Conservation (phyloP, 2,113 vertebrate species). For the Urocolius indicus region DNA sequence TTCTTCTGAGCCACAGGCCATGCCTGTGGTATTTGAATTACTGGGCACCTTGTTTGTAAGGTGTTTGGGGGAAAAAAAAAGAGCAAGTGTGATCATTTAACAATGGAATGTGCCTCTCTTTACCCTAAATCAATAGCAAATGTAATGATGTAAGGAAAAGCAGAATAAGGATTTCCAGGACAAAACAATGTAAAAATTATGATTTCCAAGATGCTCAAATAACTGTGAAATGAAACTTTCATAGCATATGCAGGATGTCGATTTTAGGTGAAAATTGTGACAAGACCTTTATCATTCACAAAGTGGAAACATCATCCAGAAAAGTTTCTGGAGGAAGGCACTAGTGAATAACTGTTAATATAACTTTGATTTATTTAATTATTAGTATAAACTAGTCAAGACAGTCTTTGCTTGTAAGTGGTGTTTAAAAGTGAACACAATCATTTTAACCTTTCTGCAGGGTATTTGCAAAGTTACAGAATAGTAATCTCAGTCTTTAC, state of each 20-base stretch:
- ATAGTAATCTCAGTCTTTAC: slow-evolving; percentile 60
- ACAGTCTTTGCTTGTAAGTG: neutral
- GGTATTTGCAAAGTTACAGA: neutral
- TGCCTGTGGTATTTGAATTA: neutral
- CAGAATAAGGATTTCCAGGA: slow-evolving; percentile 65
- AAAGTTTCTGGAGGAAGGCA: neutral
- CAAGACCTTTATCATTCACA: neutral
- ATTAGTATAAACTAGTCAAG: neutral
- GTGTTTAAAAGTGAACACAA: slow-evolving; percentile 15
- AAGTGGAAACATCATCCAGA: neutral
- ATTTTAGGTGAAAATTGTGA: neutral
- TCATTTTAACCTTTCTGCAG: neutral
- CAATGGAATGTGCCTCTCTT: slow-evolving; percentile 45
- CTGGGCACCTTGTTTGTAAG: neutral
- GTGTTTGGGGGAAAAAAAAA: neutral
- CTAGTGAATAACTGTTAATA: neutral
- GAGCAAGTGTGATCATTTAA: slow-evolving; percentile 9
- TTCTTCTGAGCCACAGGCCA: neutral
- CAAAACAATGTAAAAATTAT: slow-evolving; percentile 67
- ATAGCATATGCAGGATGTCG: neutral
- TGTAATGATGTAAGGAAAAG: slow-evolving; percentile 58
- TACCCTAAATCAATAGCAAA: slow-evolving; percentile 42
- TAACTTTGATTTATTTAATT: slow-evolving; percentile 6
- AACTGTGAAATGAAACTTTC: slow-evolving; percentile 31
- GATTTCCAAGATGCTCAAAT: slow-evolving; percentile 34